Evolutionary conservation across 2,113 vertebrate species (phyloP).

Genomic region (Brachypteracias leptosomus): DNA sequence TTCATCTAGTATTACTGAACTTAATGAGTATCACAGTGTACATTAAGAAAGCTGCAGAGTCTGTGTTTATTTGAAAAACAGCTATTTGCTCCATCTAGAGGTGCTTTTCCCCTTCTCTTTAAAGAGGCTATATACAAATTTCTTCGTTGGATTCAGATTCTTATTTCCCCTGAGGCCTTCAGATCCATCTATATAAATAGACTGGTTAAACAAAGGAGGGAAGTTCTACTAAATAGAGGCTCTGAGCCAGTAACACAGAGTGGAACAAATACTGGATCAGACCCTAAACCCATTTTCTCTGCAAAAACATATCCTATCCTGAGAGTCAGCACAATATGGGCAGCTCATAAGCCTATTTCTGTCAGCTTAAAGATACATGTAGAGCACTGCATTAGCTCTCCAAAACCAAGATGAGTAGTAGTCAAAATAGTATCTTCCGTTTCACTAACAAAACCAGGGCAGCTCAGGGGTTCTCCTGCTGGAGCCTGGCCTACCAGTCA

Average conservation of each 20-base stretch:
- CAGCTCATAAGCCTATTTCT: not conserved
- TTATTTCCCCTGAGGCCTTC: not conserved
- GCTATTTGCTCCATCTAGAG: conserved; percentile 4
- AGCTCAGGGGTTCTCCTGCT: not conserved
- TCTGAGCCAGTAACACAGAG: conserved; percentile 1
- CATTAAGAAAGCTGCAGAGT: not conserved
- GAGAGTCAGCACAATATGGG: not conserved
- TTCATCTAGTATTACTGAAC: not conserved
- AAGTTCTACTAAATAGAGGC: conserved; percentile 34
- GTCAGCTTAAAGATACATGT: not conserved
- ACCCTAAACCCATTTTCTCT: not conserved
- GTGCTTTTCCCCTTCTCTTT: not conserved
- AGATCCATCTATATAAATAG: conserved; percentile 17
- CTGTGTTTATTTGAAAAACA: not conserved
- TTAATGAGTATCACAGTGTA: not conserved
- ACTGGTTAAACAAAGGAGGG: conserved; percentile 34
- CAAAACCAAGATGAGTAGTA: not conserved
- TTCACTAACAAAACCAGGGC: not conserved
- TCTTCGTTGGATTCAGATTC: not conserved
- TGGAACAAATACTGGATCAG: conserved; percentile 22
- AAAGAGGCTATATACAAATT: not conserved
- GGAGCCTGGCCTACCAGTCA: not conserved
- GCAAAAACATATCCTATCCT: not conserved
- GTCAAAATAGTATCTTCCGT: not conserved
- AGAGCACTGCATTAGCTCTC: not conserved